Conservation (phyloP, 2,797 vertebrate species). For the Dallia pectoralis region DNA sequence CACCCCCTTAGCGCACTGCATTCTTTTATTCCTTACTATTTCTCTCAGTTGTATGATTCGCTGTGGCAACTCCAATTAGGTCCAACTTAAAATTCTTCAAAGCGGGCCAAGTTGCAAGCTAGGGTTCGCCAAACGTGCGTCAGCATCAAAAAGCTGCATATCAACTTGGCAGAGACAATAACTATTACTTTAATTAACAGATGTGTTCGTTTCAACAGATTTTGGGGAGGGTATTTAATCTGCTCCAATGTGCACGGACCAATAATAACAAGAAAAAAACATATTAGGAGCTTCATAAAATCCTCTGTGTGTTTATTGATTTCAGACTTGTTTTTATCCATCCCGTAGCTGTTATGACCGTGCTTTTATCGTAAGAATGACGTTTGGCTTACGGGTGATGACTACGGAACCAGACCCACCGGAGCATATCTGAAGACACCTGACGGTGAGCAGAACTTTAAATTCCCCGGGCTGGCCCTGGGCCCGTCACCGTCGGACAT, state of each 20-base stretch:
- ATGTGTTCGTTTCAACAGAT: neutral
- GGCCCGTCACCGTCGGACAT: slow-evolving; percentile 1
- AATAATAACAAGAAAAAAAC: neutral
- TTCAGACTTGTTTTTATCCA: neutral
- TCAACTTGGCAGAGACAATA: neutral
- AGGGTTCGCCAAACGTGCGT: neutral
- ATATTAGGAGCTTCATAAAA: neutral
- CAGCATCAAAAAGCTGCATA: neutral
- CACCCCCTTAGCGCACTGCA: too few relatives aligned
- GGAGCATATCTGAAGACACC: neutral
- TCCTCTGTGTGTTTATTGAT: neutral
- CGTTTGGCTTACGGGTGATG: neutral
- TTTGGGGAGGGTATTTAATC: neutral
- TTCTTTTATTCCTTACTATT: too few relatives aligned
- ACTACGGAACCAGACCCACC: neutral
- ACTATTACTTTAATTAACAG: neutral
- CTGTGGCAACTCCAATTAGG: too few relatives aligned
- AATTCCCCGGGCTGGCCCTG: slow-evolving; percentile 30
- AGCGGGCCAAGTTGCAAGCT: neutral
- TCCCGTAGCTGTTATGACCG: neutral
- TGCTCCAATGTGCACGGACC: neutral
- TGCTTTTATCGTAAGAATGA: neutral
- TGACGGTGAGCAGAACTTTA: slow-evolving; percentile 27
- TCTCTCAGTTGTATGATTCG: too few relatives aligned
- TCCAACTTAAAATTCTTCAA: too few relatives aligned